Evolutionary conservation across 2,113 vertebrate species (phyloP).

Genomic region (rat (Rattus norvegicus)): GRCr8 NC_086031.1:82040501-82041000

Average conservation of each 20-base stretch:
- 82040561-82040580: constrained; percentile 92
- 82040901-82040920: neutral
- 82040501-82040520: constrained; percentile 78
- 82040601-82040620: constrained; percentile 93
- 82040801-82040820: neutral
- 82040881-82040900: neutral
- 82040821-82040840: neutral
- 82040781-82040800: neutral
- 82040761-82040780: neutral
- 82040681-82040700: neutral
- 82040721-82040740: neutral
- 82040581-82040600: constrained; percentile 92
- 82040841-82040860: neutral
- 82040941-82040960: neutral
- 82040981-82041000: neutral
- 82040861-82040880: neutral
- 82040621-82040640: constrained; percentile 91
- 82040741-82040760: neutral
- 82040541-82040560: constrained; percentile 92
- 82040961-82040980: neutral
- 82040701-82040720: neutral
- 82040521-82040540: constrained; percentile 92
- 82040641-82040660: constrained; percentile 95
- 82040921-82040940: neutral
- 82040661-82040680: constrained; percentile 89